These are phyloP conservation scores for Himantopus leucocephalus DNA, from an alignment of 2,113 vertebrate genomes.

Conservation along the genomic window DNA sequence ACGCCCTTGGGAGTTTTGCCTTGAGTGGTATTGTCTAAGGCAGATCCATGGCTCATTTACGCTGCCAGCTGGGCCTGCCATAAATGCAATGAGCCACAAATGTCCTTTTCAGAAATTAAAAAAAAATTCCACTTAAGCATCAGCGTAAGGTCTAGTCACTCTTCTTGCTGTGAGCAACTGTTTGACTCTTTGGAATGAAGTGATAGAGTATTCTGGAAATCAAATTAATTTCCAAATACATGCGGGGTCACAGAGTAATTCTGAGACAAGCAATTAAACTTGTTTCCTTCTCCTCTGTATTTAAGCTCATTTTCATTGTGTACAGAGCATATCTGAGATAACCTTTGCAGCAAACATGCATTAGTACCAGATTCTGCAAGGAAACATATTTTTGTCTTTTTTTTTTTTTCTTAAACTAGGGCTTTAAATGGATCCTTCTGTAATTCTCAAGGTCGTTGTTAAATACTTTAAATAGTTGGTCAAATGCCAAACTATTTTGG, in stretches of 20 bases:
- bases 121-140: neutral
- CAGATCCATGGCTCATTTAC: neutral
- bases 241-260: neutral
- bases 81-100: neutral
- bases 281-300: conserved; percentile 2
- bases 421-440: neutral
- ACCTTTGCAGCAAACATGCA: neutral
- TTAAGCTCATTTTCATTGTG: neutral
- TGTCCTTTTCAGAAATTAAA: neutral
- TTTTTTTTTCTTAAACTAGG: neutral
- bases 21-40: neutral
- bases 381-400: neutral
- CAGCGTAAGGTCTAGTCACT: neutral
- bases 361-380: neutral
- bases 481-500: conserved; percentile 35
- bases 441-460: conserved; percentile 44
- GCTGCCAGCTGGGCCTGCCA: neutral
- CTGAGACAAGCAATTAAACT: neutral
- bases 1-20: neutral
- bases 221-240: neutral
- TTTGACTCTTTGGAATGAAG: neutral
- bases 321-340: neutral
- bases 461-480: conserved; percentile 66
- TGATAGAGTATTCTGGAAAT: neutral
- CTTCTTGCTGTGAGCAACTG: neutral